These are phyloP conservation scores for Tachyglossus aculeatus DNA, from an alignment of 2,797 vertebrate genomes.

Conservation along the genomic window DNA sequence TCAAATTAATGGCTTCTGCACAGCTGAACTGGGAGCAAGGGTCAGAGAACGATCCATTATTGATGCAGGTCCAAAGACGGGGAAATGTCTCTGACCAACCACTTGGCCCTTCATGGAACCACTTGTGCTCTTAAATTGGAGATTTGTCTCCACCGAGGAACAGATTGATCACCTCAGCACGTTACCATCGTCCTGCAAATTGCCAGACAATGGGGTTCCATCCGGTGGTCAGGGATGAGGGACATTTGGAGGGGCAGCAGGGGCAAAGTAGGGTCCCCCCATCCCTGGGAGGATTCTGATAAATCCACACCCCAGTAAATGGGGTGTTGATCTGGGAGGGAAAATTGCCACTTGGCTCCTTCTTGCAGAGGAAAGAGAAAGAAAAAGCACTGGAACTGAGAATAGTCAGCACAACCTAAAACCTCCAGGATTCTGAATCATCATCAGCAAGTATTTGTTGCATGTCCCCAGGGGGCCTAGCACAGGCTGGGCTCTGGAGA, in stretches of 20 bases:
- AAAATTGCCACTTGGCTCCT: background rate
- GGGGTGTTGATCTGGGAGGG: background rate
- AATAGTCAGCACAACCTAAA: background rate
- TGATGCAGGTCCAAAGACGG: background rate
- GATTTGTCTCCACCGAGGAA: background rate
- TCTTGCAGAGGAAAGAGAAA: background rate
- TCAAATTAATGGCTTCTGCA: background rate
- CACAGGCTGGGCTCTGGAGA: too few species aligned
- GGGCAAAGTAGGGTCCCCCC: background rate
- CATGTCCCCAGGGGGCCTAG: too few species aligned
- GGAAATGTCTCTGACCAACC: background rate
- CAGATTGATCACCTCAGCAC: fast-evolving
- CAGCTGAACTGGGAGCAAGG: fast-evolving
- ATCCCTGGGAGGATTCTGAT: background rate
- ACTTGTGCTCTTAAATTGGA: background rate
- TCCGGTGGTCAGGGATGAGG: background rate
- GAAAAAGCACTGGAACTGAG: background rate
- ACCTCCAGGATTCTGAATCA: too few species aligned
- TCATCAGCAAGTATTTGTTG: too few species aligned
- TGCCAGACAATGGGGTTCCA: background rate
- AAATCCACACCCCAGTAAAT: background rate
- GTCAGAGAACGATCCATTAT: background rate
- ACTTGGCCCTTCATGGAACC: background rate
- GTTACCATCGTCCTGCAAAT: background rate
- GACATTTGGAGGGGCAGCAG: background rate